Evolutionary conservation across 2,797 vertebrate species (phyloP), one percentile per base, ranked within the genome.

Genomic region (Sebastes iracundus): DNA sequence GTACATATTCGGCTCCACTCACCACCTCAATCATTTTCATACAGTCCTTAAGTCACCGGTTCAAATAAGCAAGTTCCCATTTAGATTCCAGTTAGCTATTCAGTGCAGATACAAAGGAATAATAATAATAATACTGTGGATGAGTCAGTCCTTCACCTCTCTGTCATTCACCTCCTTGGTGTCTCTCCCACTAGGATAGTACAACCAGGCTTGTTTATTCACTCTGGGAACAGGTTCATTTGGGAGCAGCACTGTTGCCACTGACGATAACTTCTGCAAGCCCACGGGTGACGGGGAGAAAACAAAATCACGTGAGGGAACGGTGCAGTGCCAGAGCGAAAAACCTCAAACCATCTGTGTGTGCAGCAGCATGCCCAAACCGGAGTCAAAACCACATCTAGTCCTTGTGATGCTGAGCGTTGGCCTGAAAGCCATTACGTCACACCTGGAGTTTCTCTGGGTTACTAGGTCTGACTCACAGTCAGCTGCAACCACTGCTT

Each of bases 381-480:
- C 9, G 13, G 30, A 68, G 4, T 16, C 10, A 33, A 69, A 72
- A 23, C 13, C 53, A 20, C 20, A 4, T 67, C 52, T 11, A 2
- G 6, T 16, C 27, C 63, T 75, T 77, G 62, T 71, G 55, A 84
- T 64, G 49, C 60, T 53, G 28, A 49, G 56, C 2, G 6, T 28
- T 8, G 28, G 30, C 18, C n/a, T 28, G 5, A n/a, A 23, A 25
- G 27, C 1, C 1, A 6, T 75, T 35, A 62, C 58, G 30, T 81
- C 84, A 82, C 62, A 20, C 6, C 0, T 20, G 62, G 66, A 42
- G 30, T 59, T 70, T 84, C 69, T 69, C 49, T 64, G 63, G 62
- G 66, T 85, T 73, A 61, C 28, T 52, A 35, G 28, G 49, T 75
- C 53, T 89, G 79, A 84, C 56, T 86, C 84, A 87, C 38, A 58